Percentiles rank a stretch among this genome's conserved stretches.
Conservation (phyloP, 2,888 invertebrate genomes). For the Oscheius myriophilus region DNA sequence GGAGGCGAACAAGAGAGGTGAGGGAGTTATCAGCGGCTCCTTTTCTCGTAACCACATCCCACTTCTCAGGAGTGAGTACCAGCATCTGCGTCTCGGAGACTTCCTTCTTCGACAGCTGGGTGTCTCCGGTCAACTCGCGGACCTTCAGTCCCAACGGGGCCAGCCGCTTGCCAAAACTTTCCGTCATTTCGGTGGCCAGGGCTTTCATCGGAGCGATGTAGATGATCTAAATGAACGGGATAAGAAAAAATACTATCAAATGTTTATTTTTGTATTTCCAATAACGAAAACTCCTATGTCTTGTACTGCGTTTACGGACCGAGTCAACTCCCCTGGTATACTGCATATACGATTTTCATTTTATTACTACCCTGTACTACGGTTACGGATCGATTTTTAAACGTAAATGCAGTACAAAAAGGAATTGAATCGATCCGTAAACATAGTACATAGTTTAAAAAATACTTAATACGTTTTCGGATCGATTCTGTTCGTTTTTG, state of each 20-base stretch:
- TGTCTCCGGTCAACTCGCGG: constrained; percentile 94
- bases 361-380: too few relatives aligned
- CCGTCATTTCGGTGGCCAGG: constrained; percentile 96
- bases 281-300: too few relatives aligned
- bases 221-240: constrained; percentile 80
- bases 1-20: constrained; percentile 86
- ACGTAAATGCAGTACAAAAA: too few relatives aligned
- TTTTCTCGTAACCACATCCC: constrained; percentile 98
- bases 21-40: constrained; percentile 84
- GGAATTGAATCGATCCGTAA: too few relatives aligned
- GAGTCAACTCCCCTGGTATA: too few relatives aligned
- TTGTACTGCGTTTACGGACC: too few relatives aligned
- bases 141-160: constrained; percentile 82
- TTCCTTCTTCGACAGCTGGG: constrained; percentile 93
- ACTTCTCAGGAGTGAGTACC: constrained; percentile 98
- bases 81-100: constrained; percentile 95
- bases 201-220: constrained; percentile 99
- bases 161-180: constrained; percentile 80
- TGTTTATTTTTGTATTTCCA: too few relatives aligned
- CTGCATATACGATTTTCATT: too few relatives aligned
- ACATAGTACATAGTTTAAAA: too few relatives aligned
- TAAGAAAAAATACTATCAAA: neutral
- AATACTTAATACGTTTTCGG: too few relatives aligned
- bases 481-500: too few relatives aligned
- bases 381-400: too few relatives aligned